These are phyloP conservation scores for Bubo scandiacus DNA, from an alignment of 2,113 vertebrate genomes.

Conservation along the genomic window DNA sequence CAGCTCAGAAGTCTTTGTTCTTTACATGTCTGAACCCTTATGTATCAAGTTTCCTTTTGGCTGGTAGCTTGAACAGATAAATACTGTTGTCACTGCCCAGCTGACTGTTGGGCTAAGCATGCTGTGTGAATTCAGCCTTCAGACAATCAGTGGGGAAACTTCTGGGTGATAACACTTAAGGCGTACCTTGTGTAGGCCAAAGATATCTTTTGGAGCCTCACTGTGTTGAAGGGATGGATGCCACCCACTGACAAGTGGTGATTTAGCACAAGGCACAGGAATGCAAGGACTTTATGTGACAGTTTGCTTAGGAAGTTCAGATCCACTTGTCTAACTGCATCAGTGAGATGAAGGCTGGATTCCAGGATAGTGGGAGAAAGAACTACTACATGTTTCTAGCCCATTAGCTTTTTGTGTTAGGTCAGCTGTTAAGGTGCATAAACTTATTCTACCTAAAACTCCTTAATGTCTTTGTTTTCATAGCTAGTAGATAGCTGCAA, in stretches of 20 bases:
- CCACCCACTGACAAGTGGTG: background rate
- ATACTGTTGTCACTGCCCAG: background rate
- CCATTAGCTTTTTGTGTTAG: background rate
- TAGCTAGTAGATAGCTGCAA: background rate
- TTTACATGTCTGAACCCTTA: background rate
- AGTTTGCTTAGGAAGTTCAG: background rate
- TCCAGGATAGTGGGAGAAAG: background rate
- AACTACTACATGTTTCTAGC: background rate
- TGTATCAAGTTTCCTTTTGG: background rate
- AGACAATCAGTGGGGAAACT: background rate
- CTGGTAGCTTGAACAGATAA: background rate
- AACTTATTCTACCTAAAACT: background rate
- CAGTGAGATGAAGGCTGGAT: background rate
- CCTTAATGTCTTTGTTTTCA: background rate
- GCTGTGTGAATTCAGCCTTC: background rate
- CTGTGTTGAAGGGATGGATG: background rate
- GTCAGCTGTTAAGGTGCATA: background rate
- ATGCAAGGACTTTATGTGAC: background rate
- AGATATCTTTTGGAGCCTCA: background rate
- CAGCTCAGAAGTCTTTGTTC: background rate
- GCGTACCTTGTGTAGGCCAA: background rate
- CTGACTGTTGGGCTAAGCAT: background rate
- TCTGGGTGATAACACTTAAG: background rate
- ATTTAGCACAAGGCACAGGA: background rate
- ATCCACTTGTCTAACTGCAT: background rate